Conservation (phyloP, 1,140 invertebrate species). For the Caenorhabditis brenneri region DNA sequence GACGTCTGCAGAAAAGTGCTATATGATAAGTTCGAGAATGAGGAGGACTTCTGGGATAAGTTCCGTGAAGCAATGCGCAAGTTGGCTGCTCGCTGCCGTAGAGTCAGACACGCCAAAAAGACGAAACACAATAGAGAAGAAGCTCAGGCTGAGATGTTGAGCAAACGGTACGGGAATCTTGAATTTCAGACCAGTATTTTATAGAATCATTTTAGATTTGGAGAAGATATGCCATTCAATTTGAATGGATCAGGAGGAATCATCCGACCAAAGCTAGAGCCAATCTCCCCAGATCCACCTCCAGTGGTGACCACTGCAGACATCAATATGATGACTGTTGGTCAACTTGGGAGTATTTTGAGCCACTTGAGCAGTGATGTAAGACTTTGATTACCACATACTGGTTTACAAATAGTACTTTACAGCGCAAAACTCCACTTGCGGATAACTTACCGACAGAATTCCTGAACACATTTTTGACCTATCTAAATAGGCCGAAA, state of each 20-base stretch:
- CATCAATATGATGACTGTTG: neutral
- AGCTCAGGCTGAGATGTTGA: slow-evolving; percentile 22
- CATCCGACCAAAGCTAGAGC: neutral
- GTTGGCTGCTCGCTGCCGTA: slow-evolving; percentile 50
- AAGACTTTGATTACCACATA: neutral
- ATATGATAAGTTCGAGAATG: slow-evolving; percentile 46
- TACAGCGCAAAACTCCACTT: neutral
- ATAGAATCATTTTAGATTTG: neutral
- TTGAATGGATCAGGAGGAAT: neutral
- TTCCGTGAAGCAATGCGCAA: slow-evolving; percentile 56
- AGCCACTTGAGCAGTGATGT: neutral
- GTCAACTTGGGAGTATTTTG: neutral
- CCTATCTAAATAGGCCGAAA: neutral
- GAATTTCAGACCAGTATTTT: no score
- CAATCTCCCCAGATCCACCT: neutral
- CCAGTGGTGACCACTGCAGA: neutral
- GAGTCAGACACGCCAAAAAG: slow-evolving; percentile 57
- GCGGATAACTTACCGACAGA: neutral
- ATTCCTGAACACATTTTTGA: neutral
- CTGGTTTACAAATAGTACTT: neutral
- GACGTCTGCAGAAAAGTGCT: slow-evolving; percentile 55
- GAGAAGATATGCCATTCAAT: slow-evolving; percentile 34
- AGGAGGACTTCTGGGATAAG: slow-evolving; percentile 57
- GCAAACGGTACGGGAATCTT: neutral
- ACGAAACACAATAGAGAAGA: slow-evolving; percentile 41